phyloP scores from a whole-genome alignment of 2,888 invertebrate genomes.

The Rhogogaster chlorosoma region DNA sequence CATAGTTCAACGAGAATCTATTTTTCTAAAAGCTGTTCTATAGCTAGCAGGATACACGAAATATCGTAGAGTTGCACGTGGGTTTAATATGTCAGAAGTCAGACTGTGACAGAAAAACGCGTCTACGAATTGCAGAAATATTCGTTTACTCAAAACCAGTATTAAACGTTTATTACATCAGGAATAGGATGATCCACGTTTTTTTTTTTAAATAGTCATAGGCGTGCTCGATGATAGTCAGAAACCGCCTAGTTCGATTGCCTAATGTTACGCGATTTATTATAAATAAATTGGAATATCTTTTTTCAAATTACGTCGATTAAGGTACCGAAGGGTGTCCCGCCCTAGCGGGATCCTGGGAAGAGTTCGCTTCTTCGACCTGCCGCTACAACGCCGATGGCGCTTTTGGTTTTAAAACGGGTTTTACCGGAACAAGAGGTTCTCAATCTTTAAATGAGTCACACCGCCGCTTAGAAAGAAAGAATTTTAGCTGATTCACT shows the following conservation, averaged over 20 bases:
- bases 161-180: background rate
- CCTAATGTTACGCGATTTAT: background rate
- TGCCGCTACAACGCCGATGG: conserved; percentile 27
- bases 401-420: conserved; percentile 43
- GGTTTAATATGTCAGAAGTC: conserved; percentile 12
- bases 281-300: background rate
- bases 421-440: conserved; percentile 50
- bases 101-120: background rate
- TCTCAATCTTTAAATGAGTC: conserved; percentile 38
- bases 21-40: background rate
- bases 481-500: conserved; percentile 18
- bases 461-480: background rate
- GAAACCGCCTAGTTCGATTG: background rate
- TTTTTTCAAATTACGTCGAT: background rate
- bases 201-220: background rate
- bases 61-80: background rate
- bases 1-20: background rate
- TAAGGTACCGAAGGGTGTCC: conserved; percentile 44
- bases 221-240: background rate
- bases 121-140: conserved; percentile 1
- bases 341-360: conserved; percentile 45
- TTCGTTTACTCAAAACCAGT: background rate
- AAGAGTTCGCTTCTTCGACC: conserved; percentile 34
- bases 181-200: background rate
- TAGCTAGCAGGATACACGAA: background rate